Evolutionary conservation across 1,140 invertebrate species (phyloP), one percentile per base, ranked within the genome.

Genomic region (Diachasma alloeum): DNA sequence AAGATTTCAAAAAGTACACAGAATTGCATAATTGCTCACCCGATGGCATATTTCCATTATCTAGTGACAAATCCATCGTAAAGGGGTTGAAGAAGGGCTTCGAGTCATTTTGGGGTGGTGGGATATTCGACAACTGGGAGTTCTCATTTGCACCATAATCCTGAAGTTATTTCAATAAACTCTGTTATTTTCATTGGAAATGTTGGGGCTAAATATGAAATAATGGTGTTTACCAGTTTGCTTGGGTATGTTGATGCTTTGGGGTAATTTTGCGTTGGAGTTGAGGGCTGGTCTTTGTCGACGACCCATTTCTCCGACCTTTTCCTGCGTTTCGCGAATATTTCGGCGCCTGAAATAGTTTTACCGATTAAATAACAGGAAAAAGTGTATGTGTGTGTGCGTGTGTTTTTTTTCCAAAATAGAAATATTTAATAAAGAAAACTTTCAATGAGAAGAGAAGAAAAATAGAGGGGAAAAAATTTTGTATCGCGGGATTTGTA

Each of bases 261-360:
- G 9, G 75, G 73, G 42, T 76, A 84, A 67, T 67, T 68, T 13
- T 31, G 39, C 42, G 31, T 80, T 0, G 85, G 81, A 17, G 83
- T 86, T 37, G 88, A 85, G 0, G 78, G 69, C 76, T 88, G 83
- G 87, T 94, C 80, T 85, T 95, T 95, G 81, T 96, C 95, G 17
- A 97, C 94, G 17, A 97, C 92, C 94, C 95, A 97, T 87, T 96
- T 95, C 83, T 96, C 95, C 6, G 95, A 94, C 81, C 94, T 92
- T 91, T 95, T 95, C 84, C 95, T 93, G 63, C 96, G 92, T 85
- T 96, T 96, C 19, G 95, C 95, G 90, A 97, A 97, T 82, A 97
- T 91, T 88, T 95, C 94, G 15, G 95, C 96, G 75, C 95, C 95
- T 95, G 79, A 37, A 72, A 36, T 72, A 63, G 46, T 39, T 48